Conservation (phyloP, 2,888 invertebrate species). For the Hydraecia micacea region DNA sequence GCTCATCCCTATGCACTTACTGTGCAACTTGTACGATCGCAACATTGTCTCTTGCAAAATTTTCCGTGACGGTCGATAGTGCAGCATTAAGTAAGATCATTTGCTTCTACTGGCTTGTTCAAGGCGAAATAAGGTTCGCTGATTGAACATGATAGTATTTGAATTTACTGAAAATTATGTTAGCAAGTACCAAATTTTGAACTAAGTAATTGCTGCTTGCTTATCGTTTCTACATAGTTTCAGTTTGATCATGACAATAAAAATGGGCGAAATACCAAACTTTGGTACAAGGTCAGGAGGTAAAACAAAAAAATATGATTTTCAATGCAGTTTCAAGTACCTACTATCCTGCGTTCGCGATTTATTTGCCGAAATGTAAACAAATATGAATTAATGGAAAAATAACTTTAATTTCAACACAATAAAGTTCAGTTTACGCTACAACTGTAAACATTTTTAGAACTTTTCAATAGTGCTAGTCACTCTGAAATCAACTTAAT, state of each 20-base stretch:
- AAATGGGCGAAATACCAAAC: not conserved
- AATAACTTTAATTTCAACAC: no score
- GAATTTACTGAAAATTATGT: not conserved
- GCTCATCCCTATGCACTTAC: constrained; percentile 33
- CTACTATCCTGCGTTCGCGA: no score
- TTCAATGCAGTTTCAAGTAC: no score
- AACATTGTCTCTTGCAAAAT: constrained; percentile 54
- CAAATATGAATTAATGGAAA: no score
- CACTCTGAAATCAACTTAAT: no score
- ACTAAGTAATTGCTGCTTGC: not conserved
- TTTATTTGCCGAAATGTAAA: no score
- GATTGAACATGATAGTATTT: not conserved
- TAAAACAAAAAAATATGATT: no score
- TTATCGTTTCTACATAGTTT: not conserved
- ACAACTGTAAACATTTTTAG: no score
- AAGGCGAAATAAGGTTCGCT: constrained; percentile 30
- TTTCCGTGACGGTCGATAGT: constrained; percentile 49
- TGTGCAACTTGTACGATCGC: constrained; percentile 45
- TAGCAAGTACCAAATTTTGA: not conserved
- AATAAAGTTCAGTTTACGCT: no score
- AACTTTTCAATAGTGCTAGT: no score
- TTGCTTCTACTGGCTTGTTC: constrained; percentile 7
- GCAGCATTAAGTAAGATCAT: constrained; percentile 32
- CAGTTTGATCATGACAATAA: not conserved
- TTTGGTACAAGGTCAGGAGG: not conserved